phyloP scores from a whole-genome alignment of 2,113 vertebrate genomes.

The Protobothrops flavoviridis region DNA sequence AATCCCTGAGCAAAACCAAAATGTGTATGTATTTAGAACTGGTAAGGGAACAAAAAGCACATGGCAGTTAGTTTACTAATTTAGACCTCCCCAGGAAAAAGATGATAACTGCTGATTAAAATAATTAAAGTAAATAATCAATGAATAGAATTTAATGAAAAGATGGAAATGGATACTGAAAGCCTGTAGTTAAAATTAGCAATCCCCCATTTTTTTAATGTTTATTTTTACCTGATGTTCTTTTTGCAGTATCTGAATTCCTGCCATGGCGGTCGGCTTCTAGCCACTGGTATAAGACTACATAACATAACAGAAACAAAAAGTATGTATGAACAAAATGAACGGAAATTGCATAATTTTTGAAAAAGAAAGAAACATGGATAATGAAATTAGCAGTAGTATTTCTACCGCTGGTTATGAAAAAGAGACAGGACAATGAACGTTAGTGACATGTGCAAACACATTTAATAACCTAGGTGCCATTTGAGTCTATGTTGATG shows the following conservation, averaged over 20 bases:
- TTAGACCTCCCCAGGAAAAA: background rate
- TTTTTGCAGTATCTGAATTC: conserved; percentile 79
- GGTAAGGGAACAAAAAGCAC: background rate
- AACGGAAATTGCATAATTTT: conserved; percentile 44
- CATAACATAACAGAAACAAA: conserved; percentile 75
- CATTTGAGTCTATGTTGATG: background rate
- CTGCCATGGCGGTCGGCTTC: conserved; percentile 90
- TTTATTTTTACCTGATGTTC: conserved; percentile 81
- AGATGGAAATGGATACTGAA: conserved; percentile 35
- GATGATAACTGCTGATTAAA: conserved; percentile 37
- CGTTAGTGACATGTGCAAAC: background rate
- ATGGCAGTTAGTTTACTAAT: background rate
- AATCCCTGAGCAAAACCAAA: background rate
- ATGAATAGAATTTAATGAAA: conserved; percentile 33
- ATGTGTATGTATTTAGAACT: background rate
- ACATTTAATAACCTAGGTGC: background rate
- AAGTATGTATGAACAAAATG: conserved; percentile 71
- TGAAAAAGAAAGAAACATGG: conserved; percentile 49
- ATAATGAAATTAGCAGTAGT: background rate
- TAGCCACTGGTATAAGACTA: conserved; percentile 95
- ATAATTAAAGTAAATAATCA: conserved; percentile 46
- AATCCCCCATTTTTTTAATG: background rate
- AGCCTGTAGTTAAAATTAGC: conserved; percentile 41
- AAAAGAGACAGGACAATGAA: conserved; percentile 23
- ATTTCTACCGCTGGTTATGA: background rate